These are phyloP conservation scores for Halyomorpha halys DNA, from an alignment of 1,140 invertebrate species.

Conservation along the genomic window DNA sequence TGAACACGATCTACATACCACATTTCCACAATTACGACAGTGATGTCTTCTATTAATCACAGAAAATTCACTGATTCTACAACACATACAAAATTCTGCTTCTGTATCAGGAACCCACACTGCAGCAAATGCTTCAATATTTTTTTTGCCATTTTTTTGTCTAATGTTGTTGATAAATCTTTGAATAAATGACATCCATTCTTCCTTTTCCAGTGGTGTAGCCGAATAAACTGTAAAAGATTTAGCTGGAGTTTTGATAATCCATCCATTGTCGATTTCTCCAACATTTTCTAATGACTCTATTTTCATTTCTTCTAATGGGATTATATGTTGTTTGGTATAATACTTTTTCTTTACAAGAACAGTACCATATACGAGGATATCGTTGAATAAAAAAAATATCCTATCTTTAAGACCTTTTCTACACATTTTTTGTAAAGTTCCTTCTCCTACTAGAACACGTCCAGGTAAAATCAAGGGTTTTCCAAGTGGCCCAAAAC, in stretches of 20 bases:
- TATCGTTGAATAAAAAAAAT: slow-evolving; percentile 3
- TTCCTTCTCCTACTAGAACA: background rate
- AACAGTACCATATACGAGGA: slow-evolving; percentile 2
- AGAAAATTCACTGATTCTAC: background rate
- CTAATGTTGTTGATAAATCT: background rate
- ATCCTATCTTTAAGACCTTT: background rate
- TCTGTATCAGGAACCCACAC: background rate
- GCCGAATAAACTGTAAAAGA: background rate
- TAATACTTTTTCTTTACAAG: background rate
- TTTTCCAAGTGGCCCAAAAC: background rate
- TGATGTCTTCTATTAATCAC: background rate
- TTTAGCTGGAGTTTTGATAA: background rate
- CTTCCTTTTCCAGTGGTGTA: background rate
- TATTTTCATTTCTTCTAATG: background rate
- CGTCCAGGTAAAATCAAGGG: background rate
- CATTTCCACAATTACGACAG: background rate
- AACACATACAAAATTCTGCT: background rate
- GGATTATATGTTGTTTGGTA: background rate
- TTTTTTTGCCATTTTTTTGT: background rate
- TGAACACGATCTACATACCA: background rate
- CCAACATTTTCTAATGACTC: background rate
- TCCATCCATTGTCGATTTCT: background rate
- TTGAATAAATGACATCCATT: background rate
- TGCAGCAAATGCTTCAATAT: background rate
- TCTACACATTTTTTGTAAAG: background rate